A percentile compares a stretch with the other conserved stretches of the same genome.
Conservation (phyloP, 2,888 invertebrate genomes). For the Parnassius apollo region DNA sequence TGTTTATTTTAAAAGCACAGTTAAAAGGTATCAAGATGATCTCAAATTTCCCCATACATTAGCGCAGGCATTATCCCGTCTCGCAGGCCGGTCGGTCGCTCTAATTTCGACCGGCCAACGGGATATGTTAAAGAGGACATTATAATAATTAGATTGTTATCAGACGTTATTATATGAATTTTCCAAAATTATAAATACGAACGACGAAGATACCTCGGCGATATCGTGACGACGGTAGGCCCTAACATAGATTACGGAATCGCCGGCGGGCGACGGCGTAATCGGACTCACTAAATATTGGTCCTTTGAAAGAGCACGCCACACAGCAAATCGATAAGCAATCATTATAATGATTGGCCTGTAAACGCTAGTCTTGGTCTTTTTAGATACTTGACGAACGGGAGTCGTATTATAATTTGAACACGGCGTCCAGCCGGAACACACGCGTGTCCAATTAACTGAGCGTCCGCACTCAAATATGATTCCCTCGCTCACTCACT, state of each 20-base stretch:
- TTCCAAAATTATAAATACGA: constrained; percentile 74
- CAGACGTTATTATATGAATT: constrained; percentile 79
- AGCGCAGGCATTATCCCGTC: constrained; percentile 69
- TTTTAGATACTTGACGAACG: constrained; percentile 67
- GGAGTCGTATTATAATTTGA: constrained; percentile 67
- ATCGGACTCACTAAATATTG: constrained; percentile 70
- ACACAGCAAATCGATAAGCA: constrained; percentile 76
- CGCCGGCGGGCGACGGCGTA: constrained; percentile 61
- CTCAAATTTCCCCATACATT: constrained; percentile 72
- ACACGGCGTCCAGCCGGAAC: constrained; percentile 22
- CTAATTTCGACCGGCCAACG: constrained; percentile 69
- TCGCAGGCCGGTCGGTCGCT: constrained; percentile 53
- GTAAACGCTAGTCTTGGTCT: constrained; percentile 69
- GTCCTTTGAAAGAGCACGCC: constrained; percentile 74
- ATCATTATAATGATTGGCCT: constrained; percentile 78
- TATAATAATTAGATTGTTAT: constrained; percentile 81
- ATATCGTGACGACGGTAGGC: constrained; percentile 75
- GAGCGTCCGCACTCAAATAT: constrained; percentile 30
- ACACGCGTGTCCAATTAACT: constrained; percentile 31
- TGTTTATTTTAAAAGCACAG: constrained; percentile 76
- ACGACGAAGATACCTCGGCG: constrained; percentile 70
- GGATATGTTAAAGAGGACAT: constrained; percentile 79
- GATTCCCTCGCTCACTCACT: constrained; percentile 25
- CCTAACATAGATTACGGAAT: constrained; percentile 65
- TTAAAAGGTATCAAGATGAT: constrained; percentile 68